Percentiles rank a stretch among this genome's conserved stretches.
phyloP scores from a whole-genome alignment of 2,888 invertebrate genomes.

The Acanthosepion lycidas region DNA sequence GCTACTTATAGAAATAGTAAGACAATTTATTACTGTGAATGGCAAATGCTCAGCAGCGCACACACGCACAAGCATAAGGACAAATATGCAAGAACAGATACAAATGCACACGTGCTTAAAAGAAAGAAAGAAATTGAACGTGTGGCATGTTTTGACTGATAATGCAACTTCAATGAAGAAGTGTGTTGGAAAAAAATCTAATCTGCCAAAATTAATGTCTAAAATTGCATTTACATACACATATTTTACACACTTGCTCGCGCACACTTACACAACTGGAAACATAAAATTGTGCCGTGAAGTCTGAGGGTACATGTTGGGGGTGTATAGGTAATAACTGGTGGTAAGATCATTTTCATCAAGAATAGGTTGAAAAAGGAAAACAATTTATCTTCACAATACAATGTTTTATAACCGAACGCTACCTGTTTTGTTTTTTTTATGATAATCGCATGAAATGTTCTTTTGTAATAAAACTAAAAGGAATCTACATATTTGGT shows the following conservation, averaged over 20 bases:
- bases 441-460: not conserved
- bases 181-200: not conserved
- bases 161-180: not conserved
- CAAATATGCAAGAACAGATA: not conserved
- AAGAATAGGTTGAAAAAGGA: not conserved
- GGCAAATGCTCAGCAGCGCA: too few species aligned
- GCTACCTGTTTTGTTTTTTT: conserved; percentile 6
- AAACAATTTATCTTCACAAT: not conserved
- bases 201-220: not conserved
- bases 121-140: not conserved
- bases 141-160: not conserved
- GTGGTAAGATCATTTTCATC: not conserved
- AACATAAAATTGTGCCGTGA: not conserved
- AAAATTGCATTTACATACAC: not conserved
- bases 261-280: not conserved
- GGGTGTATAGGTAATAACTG: not conserved
- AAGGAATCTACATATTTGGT: too few species aligned
- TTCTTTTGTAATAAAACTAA: not conserved
- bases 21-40: too few species aligned
- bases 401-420: not conserved
- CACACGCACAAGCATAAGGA: too few species aligned
- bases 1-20: too few species aligned
- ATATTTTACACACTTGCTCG: not conserved
- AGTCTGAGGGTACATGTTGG: not conserved
- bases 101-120: not conserved